A percentile compares a stretch with the other conserved stretches of the same genome.
phyloP scores from a whole-genome alignment of 2,888 invertebrate genomes.

The Agrenia bidenticulata region DNA sequence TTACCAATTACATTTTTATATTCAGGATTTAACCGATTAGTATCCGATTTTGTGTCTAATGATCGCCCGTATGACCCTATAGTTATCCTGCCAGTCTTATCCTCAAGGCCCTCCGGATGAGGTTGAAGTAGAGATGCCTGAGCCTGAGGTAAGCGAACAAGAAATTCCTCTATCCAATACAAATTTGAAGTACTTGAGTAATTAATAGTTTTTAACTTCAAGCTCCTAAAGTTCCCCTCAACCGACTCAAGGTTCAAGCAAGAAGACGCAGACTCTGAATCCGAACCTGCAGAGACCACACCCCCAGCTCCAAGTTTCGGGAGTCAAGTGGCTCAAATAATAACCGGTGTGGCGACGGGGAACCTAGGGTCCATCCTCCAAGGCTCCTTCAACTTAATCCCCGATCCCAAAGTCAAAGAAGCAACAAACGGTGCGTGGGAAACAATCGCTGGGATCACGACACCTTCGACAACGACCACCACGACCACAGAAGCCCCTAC shows the following conservation, averaged over 20 bases:
- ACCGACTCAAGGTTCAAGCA: constrained; percentile 10
- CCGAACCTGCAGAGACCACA: constrained; percentile 14
- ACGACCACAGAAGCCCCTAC: constrained; percentile 12
- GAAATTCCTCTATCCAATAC: no score
- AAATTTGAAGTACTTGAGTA: no score
- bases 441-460: constrained; percentile 33
- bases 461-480: constrained; percentile 17
- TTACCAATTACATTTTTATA: no score
- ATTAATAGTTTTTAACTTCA: no score
- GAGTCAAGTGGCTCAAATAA: constrained; percentile 36
- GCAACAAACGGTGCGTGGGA: constrained; percentile 37
- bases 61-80: no score
- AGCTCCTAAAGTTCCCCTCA: no score
- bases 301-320: constrained; percentile 24
- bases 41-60: no score
- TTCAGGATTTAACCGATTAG: no score
- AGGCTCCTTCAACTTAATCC: constrained; percentile 40
- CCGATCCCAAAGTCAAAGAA: constrained; percentile 20
- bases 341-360: constrained; percentile 35
- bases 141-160: no score
- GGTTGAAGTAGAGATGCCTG: not conserved
- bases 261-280: constrained; percentile 28
- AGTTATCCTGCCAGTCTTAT: not conserved
- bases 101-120: not conserved
- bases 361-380: constrained; percentile 36